Conservation (phyloP, 2,797 vertebrate genomes). For the Sarcoramphus papa region DNA sequence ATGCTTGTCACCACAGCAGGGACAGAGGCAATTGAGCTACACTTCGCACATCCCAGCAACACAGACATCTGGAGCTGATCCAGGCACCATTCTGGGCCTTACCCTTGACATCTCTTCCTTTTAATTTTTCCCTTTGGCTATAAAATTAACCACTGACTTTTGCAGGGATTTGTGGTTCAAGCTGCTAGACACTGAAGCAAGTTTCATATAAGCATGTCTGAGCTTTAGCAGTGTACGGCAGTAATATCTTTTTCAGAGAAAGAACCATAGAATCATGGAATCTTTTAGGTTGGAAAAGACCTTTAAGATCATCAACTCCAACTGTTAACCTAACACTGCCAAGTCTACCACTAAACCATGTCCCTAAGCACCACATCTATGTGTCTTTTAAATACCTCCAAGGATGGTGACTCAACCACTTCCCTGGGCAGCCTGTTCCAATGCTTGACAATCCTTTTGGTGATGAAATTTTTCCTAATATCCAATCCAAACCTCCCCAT, state of each 20-base stretch:
- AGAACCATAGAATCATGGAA: background rate
- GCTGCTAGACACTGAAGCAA: background rate
- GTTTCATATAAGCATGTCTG: background rate
- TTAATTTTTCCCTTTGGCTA: background rate
- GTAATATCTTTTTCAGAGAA: background rate
- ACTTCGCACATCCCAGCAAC: background rate
- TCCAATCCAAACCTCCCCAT: no score
- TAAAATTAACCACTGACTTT: background rate
- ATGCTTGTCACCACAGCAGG: background rate
- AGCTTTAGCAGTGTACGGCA: background rate
- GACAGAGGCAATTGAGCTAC: background rate
- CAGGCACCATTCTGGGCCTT: background rate
- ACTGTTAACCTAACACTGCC: no score
- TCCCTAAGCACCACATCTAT: no score
- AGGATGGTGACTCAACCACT: no score
- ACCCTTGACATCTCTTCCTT: background rate
- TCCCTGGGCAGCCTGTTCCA: no score
- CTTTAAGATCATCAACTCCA: background rate
- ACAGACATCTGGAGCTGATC: background rate
- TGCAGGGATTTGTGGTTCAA: background rate
- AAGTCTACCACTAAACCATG: no score
- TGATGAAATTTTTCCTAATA: no score
- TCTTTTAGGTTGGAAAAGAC: background rate
- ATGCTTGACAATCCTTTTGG: no score
- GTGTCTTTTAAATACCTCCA: no score